A percentile compares a stretch with the other conserved stretches of the same genome.
Evolutionary conservation across 2,888 invertebrate species (phyloP).

Genomic region (Thera obeliscata): DNA sequence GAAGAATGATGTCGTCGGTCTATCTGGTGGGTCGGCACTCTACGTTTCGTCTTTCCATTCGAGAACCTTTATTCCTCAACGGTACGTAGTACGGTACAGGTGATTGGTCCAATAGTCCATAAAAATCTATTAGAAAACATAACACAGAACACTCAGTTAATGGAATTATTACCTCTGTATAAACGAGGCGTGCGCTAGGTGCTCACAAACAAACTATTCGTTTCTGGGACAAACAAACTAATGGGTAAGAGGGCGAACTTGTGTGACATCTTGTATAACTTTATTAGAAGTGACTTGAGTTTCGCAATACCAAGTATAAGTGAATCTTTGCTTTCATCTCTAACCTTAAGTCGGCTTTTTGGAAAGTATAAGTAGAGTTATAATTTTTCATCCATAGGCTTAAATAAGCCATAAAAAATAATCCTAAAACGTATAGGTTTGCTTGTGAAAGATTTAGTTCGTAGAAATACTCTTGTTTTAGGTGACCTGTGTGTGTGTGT

Average conservation of each 20-base stretch:
- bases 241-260: conserved; percentile 43
- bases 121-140: not conserved
- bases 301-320: conserved; percentile 18
- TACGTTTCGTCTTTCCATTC: too few species aligned
- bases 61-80: too few species aligned
- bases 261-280: conserved; percentile 42
- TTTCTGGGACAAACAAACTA: conserved; percentile 47
- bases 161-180: conserved; percentile 21
- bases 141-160: conserved; percentile 12
- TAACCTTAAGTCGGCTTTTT: not conserved
- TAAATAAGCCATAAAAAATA: too few species aligned
- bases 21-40: too few species aligned
- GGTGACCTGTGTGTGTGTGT: too few species aligned
- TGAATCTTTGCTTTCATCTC: not conserved
- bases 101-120: not conserved
- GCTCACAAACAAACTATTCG: conserved; percentile 43
- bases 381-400: too few species aligned
- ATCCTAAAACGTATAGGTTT: too few species aligned
- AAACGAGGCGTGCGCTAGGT: conserved; percentile 15
- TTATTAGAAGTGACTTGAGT: conserved; percentile 36
- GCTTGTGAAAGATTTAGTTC: too few species aligned
- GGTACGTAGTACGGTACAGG: too few species aligned
- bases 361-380: too few species aligned
- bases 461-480: too few species aligned
- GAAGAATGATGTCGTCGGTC: too few species aligned